Evolutionary conservation across 1,140 invertebrate species (phyloP).

Genomic region (Charaxes varanes): DNA sequence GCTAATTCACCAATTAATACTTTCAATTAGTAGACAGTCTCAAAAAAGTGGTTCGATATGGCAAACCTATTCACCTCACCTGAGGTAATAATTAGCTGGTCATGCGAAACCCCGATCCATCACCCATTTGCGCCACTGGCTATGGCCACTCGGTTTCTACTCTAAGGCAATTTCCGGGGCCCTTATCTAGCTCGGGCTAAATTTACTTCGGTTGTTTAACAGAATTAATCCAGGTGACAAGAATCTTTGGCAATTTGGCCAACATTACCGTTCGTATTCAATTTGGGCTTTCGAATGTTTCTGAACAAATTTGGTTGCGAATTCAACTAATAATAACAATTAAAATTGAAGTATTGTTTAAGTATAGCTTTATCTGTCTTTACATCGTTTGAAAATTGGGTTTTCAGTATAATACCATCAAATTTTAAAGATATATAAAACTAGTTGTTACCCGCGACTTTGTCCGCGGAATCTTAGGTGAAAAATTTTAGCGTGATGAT

Average conservation of each 20-base stretch:
- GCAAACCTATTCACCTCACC: conserved; percentile 26
- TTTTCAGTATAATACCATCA: no score
- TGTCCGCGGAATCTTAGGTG: no score
- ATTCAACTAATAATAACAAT: no score
- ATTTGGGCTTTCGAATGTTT: conserved; percentile 8
- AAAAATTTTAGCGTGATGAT: no score
- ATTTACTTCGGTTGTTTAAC: conserved; percentile 60
- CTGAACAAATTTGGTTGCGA: conserved; percentile 1
- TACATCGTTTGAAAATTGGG: no score
- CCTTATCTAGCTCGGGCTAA: conserved; percentile 56
- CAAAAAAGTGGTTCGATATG: conserved; percentile 29
- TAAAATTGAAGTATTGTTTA: no score
- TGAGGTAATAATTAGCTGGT: conserved; percentile 65
- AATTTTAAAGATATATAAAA: no score
- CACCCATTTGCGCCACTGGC: conserved; percentile 54
- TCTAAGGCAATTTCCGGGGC: conserved; percentile 67
- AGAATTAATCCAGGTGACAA: conserved; percentile 62
- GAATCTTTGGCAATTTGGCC: conserved; percentile 38
- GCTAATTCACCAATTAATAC: no score
- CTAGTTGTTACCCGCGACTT: no score
- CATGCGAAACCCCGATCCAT: conserved; percentile 65
- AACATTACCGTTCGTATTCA: conserved; percentile 16
- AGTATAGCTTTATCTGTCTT: no score
- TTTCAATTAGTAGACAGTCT: no score
- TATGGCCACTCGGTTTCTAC: conserved; percentile 53